Conservation (phyloP, 2,888 invertebrate species). For the Spilosoma lubricipeda region DNA sequence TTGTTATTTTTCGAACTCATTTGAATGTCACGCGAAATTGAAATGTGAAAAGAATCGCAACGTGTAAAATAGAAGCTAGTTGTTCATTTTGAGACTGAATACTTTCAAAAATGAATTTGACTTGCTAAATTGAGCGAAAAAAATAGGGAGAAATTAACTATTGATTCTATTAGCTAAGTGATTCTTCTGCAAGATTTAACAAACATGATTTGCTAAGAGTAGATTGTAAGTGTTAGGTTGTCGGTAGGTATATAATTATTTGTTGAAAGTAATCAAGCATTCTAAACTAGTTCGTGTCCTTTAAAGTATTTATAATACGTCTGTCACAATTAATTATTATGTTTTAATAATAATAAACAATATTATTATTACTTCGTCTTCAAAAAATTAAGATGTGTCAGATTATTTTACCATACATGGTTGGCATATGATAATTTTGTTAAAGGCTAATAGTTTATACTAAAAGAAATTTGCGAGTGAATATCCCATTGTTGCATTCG, state of each 20-base stretch:
- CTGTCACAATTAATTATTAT: not conserved
- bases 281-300: not conserved
- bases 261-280: not conserved
- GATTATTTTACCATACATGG: no score
- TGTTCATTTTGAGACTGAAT: constrained; percentile 16
- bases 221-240: not conserved
- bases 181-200: not conserved
- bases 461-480: no score
- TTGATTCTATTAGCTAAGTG: constrained; percentile 2
- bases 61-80: constrained; percentile 26
- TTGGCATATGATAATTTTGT: not conserved
- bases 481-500: no score
- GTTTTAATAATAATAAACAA: not conserved
- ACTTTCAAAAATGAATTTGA: constrained; percentile 23
- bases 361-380: not conserved
- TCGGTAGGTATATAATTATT: not conserved
- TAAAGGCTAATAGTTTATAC: not conserved
- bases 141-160: constrained; percentile 9
- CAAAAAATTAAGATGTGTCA: not conserved
- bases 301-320: not conserved
- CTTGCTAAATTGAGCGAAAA: constrained; percentile 12
- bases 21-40: constrained; percentile 64
- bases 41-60: constrained; percentile 37
- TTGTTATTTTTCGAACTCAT: constrained; percentile 71
- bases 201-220: not conserved